These are phyloP conservation scores for Tetranychus truncatus DNA, from an alignment of 2,888 invertebrate species.

Conservation along the genomic window DNA sequence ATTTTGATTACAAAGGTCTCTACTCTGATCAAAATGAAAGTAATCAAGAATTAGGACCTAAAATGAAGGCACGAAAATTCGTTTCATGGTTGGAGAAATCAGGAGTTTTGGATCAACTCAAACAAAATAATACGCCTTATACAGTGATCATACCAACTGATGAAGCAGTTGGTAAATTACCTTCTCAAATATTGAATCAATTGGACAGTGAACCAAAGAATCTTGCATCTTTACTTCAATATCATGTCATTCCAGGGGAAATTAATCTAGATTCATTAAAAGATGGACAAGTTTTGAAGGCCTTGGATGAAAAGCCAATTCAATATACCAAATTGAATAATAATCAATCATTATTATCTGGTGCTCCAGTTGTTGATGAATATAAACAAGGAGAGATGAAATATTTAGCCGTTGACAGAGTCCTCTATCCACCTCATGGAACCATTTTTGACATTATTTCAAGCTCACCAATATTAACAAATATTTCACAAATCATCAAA, in stretches of 20 bases:
- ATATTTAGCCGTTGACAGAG: conserved; percentile 23
- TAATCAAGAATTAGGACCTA: conserved; percentile 15
- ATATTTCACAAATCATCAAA: conserved; percentile 21
- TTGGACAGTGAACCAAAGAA: conserved; percentile 23
- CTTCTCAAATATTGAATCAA: conserved; percentile 22
- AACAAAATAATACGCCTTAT: conserved; percentile 19
- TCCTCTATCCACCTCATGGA: conserved; percentile 25
- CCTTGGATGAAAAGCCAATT: conserved; percentile 23
- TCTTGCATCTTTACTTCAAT: conserved; percentile 22
- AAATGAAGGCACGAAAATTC: conserved; percentile 24
- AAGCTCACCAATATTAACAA: conserved; percentile 24
- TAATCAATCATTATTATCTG: conserved; percentile 22
- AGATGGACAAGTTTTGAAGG: conserved; percentile 23
- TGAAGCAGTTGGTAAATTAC: conserved; percentile 23
- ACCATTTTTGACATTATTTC: conserved; percentile 21
- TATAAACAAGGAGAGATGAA: conserved; percentile 15
- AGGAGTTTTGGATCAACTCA: conserved; percentile 18
- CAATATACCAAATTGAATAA: conserved; percentile 23
- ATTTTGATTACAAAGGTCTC: background rate
- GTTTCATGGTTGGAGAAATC: conserved; percentile 23
- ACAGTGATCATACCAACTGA: conserved; percentile 26
- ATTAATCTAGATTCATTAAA: conserved; percentile 21
- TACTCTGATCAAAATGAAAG: background rate
- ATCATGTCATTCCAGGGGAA: conserved; percentile 23
- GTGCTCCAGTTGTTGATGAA: conserved; percentile 22